Conservation (phyloP, 2,113 vertebrate species). For the Hippopotamus amphibius region DNA sequence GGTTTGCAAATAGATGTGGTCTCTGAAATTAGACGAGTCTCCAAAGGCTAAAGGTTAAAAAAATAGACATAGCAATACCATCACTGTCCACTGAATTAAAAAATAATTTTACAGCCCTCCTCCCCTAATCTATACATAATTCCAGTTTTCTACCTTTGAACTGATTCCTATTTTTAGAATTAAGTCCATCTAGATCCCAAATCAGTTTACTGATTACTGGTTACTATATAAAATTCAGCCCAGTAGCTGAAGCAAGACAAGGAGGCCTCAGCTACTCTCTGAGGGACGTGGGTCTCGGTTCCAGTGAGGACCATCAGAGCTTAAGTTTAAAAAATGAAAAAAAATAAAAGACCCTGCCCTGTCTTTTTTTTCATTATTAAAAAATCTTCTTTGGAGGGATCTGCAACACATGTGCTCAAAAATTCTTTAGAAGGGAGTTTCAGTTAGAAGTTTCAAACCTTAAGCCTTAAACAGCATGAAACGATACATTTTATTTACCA, state of each 20-base stretch:
- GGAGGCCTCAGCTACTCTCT: not conserved
- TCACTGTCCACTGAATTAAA: constrained; percentile 14
- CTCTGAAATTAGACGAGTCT: constrained; percentile 97
- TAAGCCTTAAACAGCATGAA: not conserved
- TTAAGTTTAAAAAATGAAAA: not conserved
- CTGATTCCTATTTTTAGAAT: not conserved
- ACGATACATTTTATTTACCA: not conserved
- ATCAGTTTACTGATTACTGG: not conserved
- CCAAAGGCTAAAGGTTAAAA: constrained; percentile 90
- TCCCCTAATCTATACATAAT: not conserved
- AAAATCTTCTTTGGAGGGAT: not conserved
- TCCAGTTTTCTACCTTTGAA: not conserved
- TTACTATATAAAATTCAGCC: not conserved
- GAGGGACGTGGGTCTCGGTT: fast-evolving
- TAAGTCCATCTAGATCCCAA: not conserved
- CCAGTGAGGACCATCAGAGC: not conserved
- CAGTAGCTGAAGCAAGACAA: not conserved
- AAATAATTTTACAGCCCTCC: not conserved
- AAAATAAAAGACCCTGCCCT: not conserved
- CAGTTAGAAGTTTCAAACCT: not conserved
- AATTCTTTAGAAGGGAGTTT: constrained; percentile 4
- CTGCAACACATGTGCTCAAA: not conserved
- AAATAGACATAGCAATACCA: constrained; percentile 5
- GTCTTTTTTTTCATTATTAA: not conserved
- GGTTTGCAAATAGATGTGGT: constrained; percentile 95